phyloP scores from a whole-genome alignment of 64 coral and sea anemone species.

The Astreopora myriophthalma region DNA sequence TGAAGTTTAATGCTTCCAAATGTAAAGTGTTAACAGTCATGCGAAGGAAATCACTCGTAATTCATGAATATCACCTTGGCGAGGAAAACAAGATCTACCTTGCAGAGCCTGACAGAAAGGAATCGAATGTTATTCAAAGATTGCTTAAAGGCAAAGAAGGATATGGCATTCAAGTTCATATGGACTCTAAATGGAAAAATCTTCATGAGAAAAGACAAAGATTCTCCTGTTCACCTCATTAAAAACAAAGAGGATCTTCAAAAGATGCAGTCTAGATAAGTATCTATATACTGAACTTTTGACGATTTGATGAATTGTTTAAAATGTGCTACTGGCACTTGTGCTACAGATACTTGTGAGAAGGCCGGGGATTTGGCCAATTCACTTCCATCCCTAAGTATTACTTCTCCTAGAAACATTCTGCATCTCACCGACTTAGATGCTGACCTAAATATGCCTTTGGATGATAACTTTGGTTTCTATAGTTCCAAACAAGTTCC shows the following conservation, averaged over 20 bases:
- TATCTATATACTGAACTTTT: too few relatives aligned
- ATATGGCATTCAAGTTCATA: not conserved
- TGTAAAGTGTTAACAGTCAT: too few relatives aligned
- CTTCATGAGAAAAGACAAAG: not conserved
- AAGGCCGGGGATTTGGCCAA: too few relatives aligned
- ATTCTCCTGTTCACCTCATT: too few relatives aligned
- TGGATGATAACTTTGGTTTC: conserved; percentile 55
- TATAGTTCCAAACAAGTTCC: too few relatives aligned
- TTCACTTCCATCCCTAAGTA: not conserved
- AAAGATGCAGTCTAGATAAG: too few relatives aligned
- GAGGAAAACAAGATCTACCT: not conserved
- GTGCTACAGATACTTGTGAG: not conserved
- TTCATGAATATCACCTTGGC: too few relatives aligned
- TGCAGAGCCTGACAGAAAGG: not conserved
- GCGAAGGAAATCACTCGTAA: too few relatives aligned
- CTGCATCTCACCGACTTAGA: conserved; percentile 39
- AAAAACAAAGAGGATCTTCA: too few relatives aligned
- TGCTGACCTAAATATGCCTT: conserved; percentile 47
- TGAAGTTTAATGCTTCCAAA: too few relatives aligned
- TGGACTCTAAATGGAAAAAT: not conserved
- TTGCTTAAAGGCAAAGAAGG: not conserved
- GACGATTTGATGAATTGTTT: too few relatives aligned
- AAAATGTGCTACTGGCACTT: not conserved
- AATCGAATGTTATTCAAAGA: not conserved
- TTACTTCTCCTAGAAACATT: conserved; percentile 12